Base-by-base conservation (phyloP, 37 sponge, comb jelly and placozoan species). In the Chondrilla cf. caribensis region DNA sequence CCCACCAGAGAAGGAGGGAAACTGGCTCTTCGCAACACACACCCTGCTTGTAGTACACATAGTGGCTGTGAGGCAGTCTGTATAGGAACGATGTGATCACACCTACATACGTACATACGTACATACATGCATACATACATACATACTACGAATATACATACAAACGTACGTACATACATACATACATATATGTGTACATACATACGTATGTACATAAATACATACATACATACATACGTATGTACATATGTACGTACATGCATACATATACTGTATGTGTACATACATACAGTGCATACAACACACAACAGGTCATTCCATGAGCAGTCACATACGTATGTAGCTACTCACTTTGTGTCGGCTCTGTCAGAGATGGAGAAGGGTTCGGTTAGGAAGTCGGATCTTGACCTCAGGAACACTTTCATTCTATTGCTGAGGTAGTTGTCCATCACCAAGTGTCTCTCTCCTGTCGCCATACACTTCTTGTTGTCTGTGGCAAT, bases 1-100 rank as follows among this genome's bases (percentile, higher is more conserved):
- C 66, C 90, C 90, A 90, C 86, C 86, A 86, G 19, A 86, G 42
- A 4, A 86, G 83, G 29, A 90, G n/a, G 31, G 78, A 38, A 19
- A 41, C 58, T 32, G 88, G 81, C 0, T 43, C 47, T 0, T n/a
- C 81, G 71, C 39, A 43, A 22, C 6, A 1, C 28, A 15, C 14
- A 41, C 64, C 60, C 22, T 77, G 4, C 59, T 85, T 82, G 82
- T 79, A 86, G 64, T 83, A 43, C 18, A 90, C 32, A 57, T 86
- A 86, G 71, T 90, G 90, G 35, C 62, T 79, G 25, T 83, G 78
- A 6, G 90, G 83, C 26, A 18, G 18, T 1, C 86, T 83, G 19
- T 24, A n/a, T 47, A 33, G 38, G 44, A 54, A 17, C 6, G 18
- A 55, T 55, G 17, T 17, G 57, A 19, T 19, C 17, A 17, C 17